A percentile compares a stretch with the other conserved stretches of the same genome.
Evolutionary conservation across 2,797 vertebrate species (phyloP).

Genomic region (Cossypha caffra): DNA sequence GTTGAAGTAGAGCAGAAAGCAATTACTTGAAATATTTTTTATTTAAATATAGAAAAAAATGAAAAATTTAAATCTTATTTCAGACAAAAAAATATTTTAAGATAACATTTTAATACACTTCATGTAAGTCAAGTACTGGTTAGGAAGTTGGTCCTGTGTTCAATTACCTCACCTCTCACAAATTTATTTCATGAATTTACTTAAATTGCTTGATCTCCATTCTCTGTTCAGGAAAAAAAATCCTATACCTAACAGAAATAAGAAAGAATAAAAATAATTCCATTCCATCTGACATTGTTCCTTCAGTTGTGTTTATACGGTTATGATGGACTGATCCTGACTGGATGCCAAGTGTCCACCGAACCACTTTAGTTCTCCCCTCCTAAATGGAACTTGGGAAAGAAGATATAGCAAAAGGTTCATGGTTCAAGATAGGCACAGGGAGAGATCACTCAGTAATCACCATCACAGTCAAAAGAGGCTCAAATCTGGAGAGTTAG

Average conservation of each 20-base stretch:
- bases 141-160: background rate
- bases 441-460: background rate
- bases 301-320: background rate
- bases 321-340: no score
- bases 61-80: background rate
- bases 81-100: background rate
- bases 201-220: background rate
- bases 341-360: fast-evolving
- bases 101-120: background rate
- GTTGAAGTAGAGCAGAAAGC: fast-evolving
- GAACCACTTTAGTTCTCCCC: fast-evolving
- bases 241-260: background rate
- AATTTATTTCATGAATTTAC: background rate
- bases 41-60: background rate
- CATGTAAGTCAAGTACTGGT: background rate
- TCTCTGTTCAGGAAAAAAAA: background rate
- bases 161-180: background rate
- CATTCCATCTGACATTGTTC: background rate
- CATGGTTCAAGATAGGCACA: background rate
- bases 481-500: background rate
- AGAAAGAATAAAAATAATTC: background rate
- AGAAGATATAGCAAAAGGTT: background rate
- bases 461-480: background rate
- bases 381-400: background rate
- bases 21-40: background rate